Evolutionary conservation across 2,888 invertebrate species (phyloP).

Genomic region (Anodontia alba): DNA sequence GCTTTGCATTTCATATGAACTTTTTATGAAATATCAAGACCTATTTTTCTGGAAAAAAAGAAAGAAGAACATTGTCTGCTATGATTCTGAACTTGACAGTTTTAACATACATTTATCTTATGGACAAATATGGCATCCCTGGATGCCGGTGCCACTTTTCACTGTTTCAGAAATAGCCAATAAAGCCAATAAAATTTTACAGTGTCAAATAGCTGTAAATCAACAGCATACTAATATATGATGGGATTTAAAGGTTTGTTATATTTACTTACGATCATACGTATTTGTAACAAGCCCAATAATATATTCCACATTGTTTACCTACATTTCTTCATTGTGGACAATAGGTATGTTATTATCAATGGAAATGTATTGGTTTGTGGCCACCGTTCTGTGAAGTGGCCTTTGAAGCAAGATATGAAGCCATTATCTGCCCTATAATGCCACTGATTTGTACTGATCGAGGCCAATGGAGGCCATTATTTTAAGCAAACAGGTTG

Average conservation of each 20-base stretch:
- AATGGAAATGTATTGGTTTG: neutral
- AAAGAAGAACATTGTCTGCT: no score
- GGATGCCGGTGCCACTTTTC: no score
- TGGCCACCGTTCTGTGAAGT: constrained; percentile 17
- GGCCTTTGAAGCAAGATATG: neutral
- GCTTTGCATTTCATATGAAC: no score
- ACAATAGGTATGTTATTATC: neutral
- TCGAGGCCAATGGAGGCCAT: neutral
- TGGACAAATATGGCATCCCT: no score
- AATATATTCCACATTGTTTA: constrained; percentile 11
- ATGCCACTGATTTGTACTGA: constrained; percentile 7
- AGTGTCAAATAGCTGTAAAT: neutral
- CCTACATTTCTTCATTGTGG: neutral
- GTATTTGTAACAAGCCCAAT: neutral
- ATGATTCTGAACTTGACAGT: no score
- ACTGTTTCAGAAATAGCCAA: no score
- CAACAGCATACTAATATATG: neutral
- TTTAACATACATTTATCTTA: no score
- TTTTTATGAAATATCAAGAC: no score
- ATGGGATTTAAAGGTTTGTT: neutral
- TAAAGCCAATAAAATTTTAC: no score
- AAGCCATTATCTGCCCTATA: neutral
- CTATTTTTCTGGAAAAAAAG: no score
- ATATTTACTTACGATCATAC: constrained; percentile 9
- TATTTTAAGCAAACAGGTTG: neutral